Conservation (phyloP, 2,113 vertebrate genomes). For the Australoheros scitulus region DNA sequence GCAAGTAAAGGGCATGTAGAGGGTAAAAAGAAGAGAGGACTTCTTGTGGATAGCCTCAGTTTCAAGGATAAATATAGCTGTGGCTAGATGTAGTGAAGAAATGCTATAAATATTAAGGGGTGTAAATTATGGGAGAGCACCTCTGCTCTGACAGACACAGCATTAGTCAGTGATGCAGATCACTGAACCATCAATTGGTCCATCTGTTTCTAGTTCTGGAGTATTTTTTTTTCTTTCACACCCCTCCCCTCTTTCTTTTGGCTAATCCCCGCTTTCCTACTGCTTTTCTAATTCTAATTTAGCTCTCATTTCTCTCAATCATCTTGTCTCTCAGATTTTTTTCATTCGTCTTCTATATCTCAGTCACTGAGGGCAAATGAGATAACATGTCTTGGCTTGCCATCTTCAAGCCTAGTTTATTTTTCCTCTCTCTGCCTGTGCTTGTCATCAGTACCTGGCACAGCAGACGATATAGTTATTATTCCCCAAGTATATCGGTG, state of each 20-base stretch:
- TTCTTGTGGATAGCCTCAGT: not conserved
- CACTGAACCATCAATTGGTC: constrained; percentile 60
- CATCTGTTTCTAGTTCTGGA: constrained; percentile 47
- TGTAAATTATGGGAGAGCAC: constrained; percentile 34
- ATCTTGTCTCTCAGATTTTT: constrained; percentile 19
- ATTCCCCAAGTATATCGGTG: not conserved
- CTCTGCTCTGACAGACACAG: constrained; percentile 47
- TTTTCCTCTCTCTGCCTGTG: not conserved
- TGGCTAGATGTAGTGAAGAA: not conserved
- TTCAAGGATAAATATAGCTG: constrained; percentile 21
- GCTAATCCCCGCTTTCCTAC: constrained; percentile 12
- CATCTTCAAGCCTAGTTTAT: not conserved
- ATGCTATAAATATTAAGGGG: constrained; percentile 1
- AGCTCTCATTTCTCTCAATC: constrained; percentile 29
- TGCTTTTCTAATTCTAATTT: constrained; percentile 34
- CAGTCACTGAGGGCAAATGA: constrained; percentile 9
- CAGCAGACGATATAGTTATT: not conserved
- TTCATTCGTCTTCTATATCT: constrained; percentile 13
- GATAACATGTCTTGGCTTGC: not conserved
- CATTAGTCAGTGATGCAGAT: constrained; percentile 51
- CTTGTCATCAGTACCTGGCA: not conserved
- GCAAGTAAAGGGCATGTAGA: not conserved
- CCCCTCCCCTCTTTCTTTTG: not conserved
- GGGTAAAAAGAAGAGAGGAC: not conserved
- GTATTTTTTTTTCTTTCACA: constrained; percentile 9